These are phyloP conservation scores for Agrochola lychnidis DNA, from an alignment of 2,888 invertebrate species.

Conservation along the genomic window DNA sequence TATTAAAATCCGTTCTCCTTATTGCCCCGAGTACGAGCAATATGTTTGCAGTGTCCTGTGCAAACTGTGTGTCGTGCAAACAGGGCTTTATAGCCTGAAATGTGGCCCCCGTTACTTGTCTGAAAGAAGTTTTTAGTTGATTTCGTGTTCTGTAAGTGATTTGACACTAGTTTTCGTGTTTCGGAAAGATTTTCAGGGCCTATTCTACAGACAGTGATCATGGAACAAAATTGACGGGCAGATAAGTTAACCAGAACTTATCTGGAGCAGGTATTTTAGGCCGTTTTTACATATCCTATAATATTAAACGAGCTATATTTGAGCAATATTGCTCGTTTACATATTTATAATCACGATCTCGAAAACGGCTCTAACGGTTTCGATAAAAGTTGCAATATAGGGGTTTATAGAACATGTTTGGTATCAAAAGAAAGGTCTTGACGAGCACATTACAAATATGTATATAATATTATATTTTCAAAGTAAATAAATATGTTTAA, in stretches of 20 bases:
- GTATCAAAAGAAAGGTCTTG: too few relatives aligned
- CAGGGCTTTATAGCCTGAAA: slow-evolving; percentile 67
- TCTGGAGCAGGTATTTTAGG: background rate
- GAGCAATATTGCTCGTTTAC: too few relatives aligned
- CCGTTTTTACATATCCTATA: background rate
- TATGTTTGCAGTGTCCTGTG: slow-evolving; percentile 71
- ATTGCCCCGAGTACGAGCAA: slow-evolving; percentile 66
- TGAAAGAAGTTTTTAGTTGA: slow-evolving; percentile 30
- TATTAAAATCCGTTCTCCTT: slow-evolving; percentile 62
- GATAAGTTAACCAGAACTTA: background rate
- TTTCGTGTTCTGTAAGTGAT: background rate
- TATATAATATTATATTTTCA: too few relatives aligned
- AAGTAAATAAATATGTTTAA: too few relatives aligned
- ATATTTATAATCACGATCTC: too few relatives aligned
- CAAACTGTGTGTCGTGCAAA: slow-evolving; percentile 72
- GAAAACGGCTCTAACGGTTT: too few relatives aligned
- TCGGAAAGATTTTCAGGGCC: too few relatives aligned
- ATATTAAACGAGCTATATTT: too few relatives aligned
- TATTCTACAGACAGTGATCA: background rate
- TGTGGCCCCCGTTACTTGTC: slow-evolving; percentile 62
- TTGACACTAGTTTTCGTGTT: background rate
- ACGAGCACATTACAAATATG: too few relatives aligned
- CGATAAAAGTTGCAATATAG: too few relatives aligned
- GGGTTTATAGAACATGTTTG: too few relatives aligned
- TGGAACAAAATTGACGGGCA: too few relatives aligned